phyloP scores from a whole-genome alignment of 1,140 invertebrate genomes.

The Papilio polytes region DNA sequence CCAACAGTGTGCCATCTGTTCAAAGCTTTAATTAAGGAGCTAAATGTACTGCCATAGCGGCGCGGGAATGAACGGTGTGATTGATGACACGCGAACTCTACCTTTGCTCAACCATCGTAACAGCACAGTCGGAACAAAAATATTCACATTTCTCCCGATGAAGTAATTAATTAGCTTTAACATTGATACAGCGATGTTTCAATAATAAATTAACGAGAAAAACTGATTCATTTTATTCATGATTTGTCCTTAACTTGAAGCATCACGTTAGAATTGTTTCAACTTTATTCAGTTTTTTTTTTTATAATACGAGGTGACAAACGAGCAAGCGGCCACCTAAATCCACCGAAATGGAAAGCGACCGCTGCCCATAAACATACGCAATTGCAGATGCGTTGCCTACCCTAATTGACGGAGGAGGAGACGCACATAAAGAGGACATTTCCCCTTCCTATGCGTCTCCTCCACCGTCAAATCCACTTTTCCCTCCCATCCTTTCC shows the following conservation, averaged over 20 bases:
- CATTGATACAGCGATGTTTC: background rate
- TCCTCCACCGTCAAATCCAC: too few relatives aligned
- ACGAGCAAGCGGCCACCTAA: too few relatives aligned
- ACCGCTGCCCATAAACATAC: too few relatives aligned
- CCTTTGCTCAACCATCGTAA: conserved; percentile 29
- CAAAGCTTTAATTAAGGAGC: conserved; percentile 77
- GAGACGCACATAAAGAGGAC: too few relatives aligned
- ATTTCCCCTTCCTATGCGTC: too few relatives aligned
- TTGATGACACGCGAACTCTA: conserved; percentile 60
- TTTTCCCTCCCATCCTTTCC: too few relatives aligned
- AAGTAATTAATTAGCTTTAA: background rate
- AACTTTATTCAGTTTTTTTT: background rate
- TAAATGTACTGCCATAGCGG: conserved; percentile 71
- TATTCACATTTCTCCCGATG: conserved; percentile 3
- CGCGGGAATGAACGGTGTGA: conserved; percentile 69
- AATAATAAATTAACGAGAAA: background rate
- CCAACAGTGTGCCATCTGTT: conserved; percentile 69
- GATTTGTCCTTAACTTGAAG: background rate
- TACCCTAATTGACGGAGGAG: too few relatives aligned
- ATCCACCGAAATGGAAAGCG: too few relatives aligned
- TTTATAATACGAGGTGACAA: too few relatives aligned
- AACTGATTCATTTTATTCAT: background rate
- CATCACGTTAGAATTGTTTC: background rate
- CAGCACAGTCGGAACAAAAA: conserved; percentile 32
- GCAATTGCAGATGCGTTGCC: too few relatives aligned